Conservation (phyloP, 2,113 vertebrate genomes). For the Isichthys henryi region DNA sequence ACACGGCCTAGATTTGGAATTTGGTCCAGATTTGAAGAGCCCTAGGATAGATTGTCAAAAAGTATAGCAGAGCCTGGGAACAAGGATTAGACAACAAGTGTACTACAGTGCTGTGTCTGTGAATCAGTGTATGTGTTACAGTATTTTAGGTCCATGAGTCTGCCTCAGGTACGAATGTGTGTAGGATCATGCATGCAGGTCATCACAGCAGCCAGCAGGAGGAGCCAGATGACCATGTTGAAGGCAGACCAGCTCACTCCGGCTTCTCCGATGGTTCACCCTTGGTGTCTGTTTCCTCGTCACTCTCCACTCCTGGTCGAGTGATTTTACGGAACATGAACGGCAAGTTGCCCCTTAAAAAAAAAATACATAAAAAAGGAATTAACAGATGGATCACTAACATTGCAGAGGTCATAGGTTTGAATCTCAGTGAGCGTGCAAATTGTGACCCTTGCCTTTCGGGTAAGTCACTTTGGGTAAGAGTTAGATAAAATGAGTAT, state of each 20-base stretch:
- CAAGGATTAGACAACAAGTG: neutral
- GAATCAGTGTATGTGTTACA: slow-evolving; percentile 10
- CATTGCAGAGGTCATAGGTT: neutral
- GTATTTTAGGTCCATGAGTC: neutral
- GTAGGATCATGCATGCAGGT: neutral
- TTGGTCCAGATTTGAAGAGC: neutral
- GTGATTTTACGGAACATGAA: slow-evolving; percentile 32
- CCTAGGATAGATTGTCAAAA: slow-evolving; percentile 6
- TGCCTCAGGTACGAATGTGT: neutral
- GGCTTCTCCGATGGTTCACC: slow-evolving; percentile 41
- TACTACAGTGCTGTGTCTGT: slow-evolving; percentile 10
- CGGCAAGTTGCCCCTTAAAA: slow-evolving; percentile 50
- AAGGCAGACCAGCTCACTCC: slow-evolving; percentile 38
- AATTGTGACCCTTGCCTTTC: neutral
- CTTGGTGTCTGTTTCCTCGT: slow-evolving; percentile 49
- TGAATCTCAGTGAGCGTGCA: neutral
- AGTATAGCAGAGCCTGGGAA: neutral
- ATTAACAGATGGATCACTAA: neutral
- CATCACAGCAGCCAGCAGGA: neutral
- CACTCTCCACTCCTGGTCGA: slow-evolving; percentile 52
- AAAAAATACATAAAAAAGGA: neutral
- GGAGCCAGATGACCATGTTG: no score
- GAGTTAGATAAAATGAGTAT: neutral
- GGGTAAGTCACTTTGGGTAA: neutral
- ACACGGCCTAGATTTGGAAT: neutral